Conservation (phyloP, 2,797 vertebrate species). For the Hyperoplus lanceolatus region DNA sequence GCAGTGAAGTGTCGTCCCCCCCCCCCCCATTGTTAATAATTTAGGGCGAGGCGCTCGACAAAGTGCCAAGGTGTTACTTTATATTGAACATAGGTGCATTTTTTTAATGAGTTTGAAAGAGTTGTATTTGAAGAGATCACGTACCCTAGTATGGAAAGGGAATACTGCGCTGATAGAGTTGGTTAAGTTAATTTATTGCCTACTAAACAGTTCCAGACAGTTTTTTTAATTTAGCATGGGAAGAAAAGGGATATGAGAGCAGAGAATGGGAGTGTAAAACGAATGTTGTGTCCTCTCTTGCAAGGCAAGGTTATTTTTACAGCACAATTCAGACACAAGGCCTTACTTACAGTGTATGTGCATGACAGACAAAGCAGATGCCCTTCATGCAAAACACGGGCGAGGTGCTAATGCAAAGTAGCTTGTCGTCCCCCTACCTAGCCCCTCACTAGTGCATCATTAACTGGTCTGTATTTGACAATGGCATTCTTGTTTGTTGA, state of each 20-base stretch:
- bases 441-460: not conserved
- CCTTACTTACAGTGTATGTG: not conserved
- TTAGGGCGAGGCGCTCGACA: not conserved
- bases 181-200: not conserved
- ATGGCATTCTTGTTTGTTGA: constrained; percentile 64
- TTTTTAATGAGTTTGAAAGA: not conserved
- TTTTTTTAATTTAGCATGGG: not conserved
- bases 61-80: not conserved
- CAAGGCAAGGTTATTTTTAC: constrained; percentile 1
- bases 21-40: not conserved
- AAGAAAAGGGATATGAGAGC: constrained; percentile 11
- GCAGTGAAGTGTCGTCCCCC: not conserved
- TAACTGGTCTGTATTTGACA: constrained; percentile 20
- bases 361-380: constrained; percentile 34
- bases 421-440: not conserved
- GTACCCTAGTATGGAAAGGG: not conserved
- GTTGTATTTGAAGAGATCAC: not conserved
- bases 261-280: not conserved
- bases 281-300: constrained; percentile 2
- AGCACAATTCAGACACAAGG: no score
- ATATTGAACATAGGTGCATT: not conserved
- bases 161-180: not conserved
- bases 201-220: not conserved
- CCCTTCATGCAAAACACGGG: constrained; percentile 54
- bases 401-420: constrained; percentile 56